These are phyloP conservation scores for Oplegnathus fasciatus DNA, from an alignment of 2,113 vertebrate species.

Conservation along the genomic window DNA sequence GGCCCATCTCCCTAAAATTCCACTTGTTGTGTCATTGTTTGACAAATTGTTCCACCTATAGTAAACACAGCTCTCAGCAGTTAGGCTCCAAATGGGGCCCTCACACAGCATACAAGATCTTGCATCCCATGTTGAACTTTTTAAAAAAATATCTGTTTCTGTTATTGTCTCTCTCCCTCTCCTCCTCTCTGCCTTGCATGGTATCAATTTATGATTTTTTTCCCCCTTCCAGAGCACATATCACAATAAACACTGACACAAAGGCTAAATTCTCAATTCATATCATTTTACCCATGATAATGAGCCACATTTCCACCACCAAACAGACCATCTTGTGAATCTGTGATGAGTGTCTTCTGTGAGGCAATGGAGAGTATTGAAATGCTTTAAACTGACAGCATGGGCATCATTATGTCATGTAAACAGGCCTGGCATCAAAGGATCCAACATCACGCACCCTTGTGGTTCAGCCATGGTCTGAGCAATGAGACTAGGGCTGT, in stretches of 20 bases:
- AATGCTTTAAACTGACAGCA: conserved; percentile 63
- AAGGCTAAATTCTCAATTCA: conserved; percentile 44
- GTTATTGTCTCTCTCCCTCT: conserved; percentile 14
- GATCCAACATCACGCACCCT: conserved; percentile 66
- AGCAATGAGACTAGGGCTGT: conserved; percentile 37
- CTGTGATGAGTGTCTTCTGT: conserved; percentile 59
- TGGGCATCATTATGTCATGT: conserved; percentile 76
- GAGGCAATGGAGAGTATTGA: conserved; percentile 46
- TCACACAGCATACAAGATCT: conserved; percentile 42
- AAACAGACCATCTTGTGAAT: conserved; percentile 56
- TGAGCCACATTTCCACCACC: conserved; percentile 50
- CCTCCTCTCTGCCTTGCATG: not conserved
- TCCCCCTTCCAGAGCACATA: conserved; percentile 6
- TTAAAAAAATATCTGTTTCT: conserved; percentile 14
- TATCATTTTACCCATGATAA: conserved; percentile 56
- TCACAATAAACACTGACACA: conserved; percentile 45
- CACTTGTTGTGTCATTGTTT: conserved; percentile 61
- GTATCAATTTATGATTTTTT: conserved; percentile 36
- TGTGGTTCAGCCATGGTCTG: conserved; percentile 57
- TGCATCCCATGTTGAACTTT: not conserved
- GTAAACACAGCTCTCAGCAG: conserved; percentile 56
- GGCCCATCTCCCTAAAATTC: conserved; percentile 10
- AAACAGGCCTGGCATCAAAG: conserved; percentile 78
- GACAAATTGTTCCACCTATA: conserved; percentile 57
- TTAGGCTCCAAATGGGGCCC: conserved; percentile 29